Base-by-base conservation (phyloP, 1,140 invertebrate genomes). In the Drosophila ercepeae region DNA sequence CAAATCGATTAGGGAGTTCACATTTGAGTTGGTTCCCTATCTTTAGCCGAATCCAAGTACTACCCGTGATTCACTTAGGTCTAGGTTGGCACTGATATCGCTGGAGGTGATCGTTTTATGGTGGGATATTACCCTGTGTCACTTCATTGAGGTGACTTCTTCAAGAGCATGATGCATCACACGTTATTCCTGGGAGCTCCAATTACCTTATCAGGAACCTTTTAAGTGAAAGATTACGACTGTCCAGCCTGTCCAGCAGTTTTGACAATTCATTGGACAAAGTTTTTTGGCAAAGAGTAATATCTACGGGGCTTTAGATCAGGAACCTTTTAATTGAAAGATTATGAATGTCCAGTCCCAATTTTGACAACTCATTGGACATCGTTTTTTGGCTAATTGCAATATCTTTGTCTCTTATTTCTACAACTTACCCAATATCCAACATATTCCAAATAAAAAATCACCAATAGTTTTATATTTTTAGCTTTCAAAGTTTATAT, bases 401-500 rank as follows among this genome's bases (percentile, higher is more conserved):
- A n/a, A n/a, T n/a, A n/a, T n/a, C n/a, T n/a, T n/a, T n/a, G n/a
- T n/a, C n/a, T n/a, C n/a, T n/a, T n/a, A n/a, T n/a, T n/a, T n/a
- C n/a, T n/a, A n/a, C n/a, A n/a, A 34, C n/a, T n/a, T n/a, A 3
- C 32, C 32, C 3, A 2, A 34, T n/a, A 13, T n/a, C 13, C n/a
- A 39, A 36, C 1, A 36, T 7, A 16, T 6, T 14, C 4, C 36
- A 4, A 14, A 16, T 16, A 16, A 39, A 39, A 39, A 14, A 13
- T 3, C 36, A 13, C 7, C 14, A 4, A 39, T 6, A 14, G 13
- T 19, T 19, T 36, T 3, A 29, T 57, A 36, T 73, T 65, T 58
- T 75, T 79, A 63, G 81, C 74, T 86, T 84, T 84, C 76, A 84
- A 77, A 86, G 82, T 78, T 78, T 86, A 86, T 84, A 86, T 84